phyloP scores from a whole-genome alignment of 1,140 invertebrate genomes.

The Pogonognathellus flavescens region DNA sequence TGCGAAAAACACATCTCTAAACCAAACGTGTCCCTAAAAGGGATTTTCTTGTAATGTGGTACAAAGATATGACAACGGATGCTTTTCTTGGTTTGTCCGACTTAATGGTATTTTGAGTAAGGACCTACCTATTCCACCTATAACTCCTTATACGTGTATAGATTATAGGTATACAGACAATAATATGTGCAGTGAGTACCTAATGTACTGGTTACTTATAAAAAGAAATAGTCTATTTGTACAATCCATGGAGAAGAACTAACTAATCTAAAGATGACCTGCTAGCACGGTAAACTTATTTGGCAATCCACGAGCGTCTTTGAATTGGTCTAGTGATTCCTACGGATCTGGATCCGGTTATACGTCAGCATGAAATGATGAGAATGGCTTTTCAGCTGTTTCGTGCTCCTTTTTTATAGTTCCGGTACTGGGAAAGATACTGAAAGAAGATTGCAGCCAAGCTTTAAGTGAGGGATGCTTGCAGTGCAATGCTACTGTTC shows the following conservation, averaged over 20 bases:
- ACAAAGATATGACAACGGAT: not conserved
- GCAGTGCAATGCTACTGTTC: not conserved
- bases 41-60: not conserved
- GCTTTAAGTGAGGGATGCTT: not conserved
- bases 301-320: conserved; percentile 43
- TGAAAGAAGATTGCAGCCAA: not conserved
- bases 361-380: conserved; percentile 4
- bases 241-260: not conserved
- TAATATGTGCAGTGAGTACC: no score
- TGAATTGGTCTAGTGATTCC: conserved; percentile 43
- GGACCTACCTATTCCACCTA: no score
- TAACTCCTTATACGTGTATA: no score
- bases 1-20: conserved; percentile 4
- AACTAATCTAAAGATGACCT: conserved; percentile 24
- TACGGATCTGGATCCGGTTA: conserved; percentile 33
- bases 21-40: not conserved
- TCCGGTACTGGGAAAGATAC: conserved; percentile 30
- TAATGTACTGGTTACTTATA: not conserved
- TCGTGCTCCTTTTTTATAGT: conserved; percentile 43
- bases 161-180: no score
- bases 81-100: conserved; percentile 4
- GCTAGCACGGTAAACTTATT: conserved; percentile 39
- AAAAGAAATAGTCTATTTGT: not conserved
- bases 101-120: not conserved
- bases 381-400: conserved; percentile 42